Conservation (phyloP, 1,140 invertebrate genomes). For the Chymomyza costata region DNA sequence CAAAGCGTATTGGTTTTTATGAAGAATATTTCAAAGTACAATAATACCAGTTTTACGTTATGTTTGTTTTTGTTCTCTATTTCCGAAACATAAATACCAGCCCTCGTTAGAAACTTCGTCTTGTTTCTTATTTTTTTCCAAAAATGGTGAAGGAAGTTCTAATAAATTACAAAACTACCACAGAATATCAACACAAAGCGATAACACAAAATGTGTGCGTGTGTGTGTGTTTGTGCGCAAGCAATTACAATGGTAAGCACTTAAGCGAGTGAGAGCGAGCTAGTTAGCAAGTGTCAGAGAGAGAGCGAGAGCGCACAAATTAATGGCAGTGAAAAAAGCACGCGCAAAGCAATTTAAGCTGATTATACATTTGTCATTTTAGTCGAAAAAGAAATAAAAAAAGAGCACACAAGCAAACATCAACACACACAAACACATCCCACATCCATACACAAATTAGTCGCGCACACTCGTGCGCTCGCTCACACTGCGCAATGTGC, state of each 20-base stretch:
- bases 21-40: too few relatives aligned
- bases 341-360: slow-evolving; percentile 66
- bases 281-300: slow-evolving; percentile 15
- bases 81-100: too few relatives aligned
- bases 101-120: too few relatives aligned
- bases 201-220: slow-evolving; percentile 12
- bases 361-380: slow-evolving; percentile 68
- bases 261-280: too few relatives aligned
- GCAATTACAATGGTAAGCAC: slow-evolving; percentile 21
- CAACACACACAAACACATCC: slow-evolving; percentile 12
- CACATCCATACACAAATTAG: slow-evolving; percentile 1
- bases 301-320: slow-evolving; percentile 25
- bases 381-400: slow-evolving; percentile 47
- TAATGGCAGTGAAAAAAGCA: slow-evolving; percentile 45
- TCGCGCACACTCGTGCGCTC: slow-evolving; percentile 40
- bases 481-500: slow-evolving; percentile 47
- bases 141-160: slow-evolving; percentile 59
- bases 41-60: too few relatives aligned
- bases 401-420: slow-evolving; percentile 10
- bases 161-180: slow-evolving; percentile 34
- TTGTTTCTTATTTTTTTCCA: slow-evolving; percentile 39
- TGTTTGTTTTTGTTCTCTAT: too few relatives aligned
- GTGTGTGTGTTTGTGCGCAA: slow-evolving; percentile 24
- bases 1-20: too few relatives aligned
- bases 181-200: slow-evolving; percentile 17